Evolutionary conservation across 2,113 vertebrate species (phyloP), one percentile per base, ranked within the genome.

Genomic region (Phaethornis superciliosus): DNA sequence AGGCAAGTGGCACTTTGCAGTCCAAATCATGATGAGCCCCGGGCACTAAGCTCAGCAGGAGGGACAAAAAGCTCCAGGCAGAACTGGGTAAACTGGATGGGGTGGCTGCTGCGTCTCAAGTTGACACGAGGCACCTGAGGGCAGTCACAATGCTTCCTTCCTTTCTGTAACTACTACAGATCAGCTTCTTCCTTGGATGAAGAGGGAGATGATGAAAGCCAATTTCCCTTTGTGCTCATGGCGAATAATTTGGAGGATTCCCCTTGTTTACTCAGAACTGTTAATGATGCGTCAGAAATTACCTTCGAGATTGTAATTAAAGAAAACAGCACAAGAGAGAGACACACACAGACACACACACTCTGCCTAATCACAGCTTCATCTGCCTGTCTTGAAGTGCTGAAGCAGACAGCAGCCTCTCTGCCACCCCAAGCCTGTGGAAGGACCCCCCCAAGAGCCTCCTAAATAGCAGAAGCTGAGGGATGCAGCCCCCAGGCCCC

Each of bases 261-360:
- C 95, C 95, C 96, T 97, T 97, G 97, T 97, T 97, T 97, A 97
- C 94, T 96, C 93, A 96, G 95, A 96, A 95, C 95, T 93, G 95
- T 96, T 97, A 97, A 97, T 96, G 96, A 97, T 91, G 95, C 89
- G 58, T 97, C 95, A 96, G 96, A 97, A 96, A 97, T 95, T 96
- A 96, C 97, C 96, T 95, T 90, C 3, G 82, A 97, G 97, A 96
- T 94, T 85, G 96, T 97, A 96, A 97, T 97, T 97, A 97, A 95
- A 95, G 96, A 88, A 95, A 96, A 89, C 81, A 4, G 84, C 84
- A 91, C 87, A 95, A 85, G 74, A 93, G 83, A 81, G 7, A 51
- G 3, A 77, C 2, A 85, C 20, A 70, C 7, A 62, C 4, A 56
- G 15, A 85, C 19, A 70, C 7, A 62, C 4, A 56, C 49, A 21